Percentiles rank a stretch among this genome's conserved stretches.
phyloP scores from a whole-genome alignment of 2,888 invertebrate genomes.

The Leptopilina syphax region DNA sequence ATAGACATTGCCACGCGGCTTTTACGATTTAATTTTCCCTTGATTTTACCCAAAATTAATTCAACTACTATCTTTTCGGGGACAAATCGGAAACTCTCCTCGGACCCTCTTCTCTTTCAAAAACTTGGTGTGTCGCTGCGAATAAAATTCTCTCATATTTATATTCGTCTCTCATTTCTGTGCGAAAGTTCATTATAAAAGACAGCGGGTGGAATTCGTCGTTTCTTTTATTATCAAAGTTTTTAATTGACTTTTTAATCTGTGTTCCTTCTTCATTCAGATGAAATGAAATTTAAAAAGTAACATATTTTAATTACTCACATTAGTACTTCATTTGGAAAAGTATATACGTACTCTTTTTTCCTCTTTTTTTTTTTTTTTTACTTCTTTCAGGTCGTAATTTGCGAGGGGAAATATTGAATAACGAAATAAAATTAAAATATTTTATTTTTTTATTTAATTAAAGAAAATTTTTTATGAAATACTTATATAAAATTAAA shows the following conservation, averaged over 20 bases:
- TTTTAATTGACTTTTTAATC: constrained; percentile 11
- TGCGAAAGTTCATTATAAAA: neutral
- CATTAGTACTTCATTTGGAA: constrained; percentile 2
- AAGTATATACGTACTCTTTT: too few relatives aligned
- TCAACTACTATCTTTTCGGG: constrained; percentile 19
- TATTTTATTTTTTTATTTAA: too few relatives aligned
- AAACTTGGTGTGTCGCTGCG: too few relatives aligned
- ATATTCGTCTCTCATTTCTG: neutral
- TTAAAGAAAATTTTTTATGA: too few relatives aligned
- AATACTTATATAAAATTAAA: too few relatives aligned
- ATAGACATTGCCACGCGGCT: neutral
- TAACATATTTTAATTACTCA: neutral
- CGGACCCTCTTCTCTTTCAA: too few relatives aligned
- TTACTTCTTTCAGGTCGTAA: too few relatives aligned
- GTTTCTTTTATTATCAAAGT: neutral
- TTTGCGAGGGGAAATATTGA: too few relatives aligned
- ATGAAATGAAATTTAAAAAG: constrained; percentile 3
- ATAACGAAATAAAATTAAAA: too few relatives aligned
- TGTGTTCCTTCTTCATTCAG: neutral
- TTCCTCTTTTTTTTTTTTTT: too few relatives aligned
- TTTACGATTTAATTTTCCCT: constrained; percentile 12
- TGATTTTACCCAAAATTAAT: constrained; percentile 22
- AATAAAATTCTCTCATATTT: neutral
- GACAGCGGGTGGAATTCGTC: neutral
- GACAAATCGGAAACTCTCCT: neutral